These are phyloP conservation scores for Caenorhabditis wallacei DNA, from an alignment of 2,888 invertebrate genomes.

Conservation along the genomic window DNA sequence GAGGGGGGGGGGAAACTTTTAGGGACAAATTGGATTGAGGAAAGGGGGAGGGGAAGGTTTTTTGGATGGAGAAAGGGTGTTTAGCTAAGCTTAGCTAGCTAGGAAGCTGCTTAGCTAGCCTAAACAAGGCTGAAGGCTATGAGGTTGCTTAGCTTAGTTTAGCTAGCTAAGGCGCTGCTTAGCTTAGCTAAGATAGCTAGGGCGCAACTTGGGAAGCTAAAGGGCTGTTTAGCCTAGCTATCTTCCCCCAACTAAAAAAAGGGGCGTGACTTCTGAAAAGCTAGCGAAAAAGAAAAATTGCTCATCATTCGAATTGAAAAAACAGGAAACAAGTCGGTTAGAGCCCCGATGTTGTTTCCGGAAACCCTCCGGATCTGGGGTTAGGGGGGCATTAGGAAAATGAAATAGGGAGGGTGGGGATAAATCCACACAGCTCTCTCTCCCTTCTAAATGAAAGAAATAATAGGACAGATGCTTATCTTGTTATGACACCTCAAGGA, in stretches of 20 bases:
- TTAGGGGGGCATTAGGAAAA: constrained; percentile 31
- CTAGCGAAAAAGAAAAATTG: constrained; percentile 29
- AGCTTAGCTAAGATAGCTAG: no score
- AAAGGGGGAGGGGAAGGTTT: no score
- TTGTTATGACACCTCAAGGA: constrained; percentile 64
- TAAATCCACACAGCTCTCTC: constrained; percentile 7
- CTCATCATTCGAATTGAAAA: no score
- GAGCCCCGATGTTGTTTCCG: constrained; percentile 9
- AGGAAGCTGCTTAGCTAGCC: no score
- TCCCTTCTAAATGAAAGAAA: constrained; percentile 11
- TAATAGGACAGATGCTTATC: constrained; percentile 64
- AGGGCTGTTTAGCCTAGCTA: no score
- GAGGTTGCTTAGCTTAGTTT: no score
- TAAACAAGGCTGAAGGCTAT: no score
- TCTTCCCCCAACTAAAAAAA: no score
- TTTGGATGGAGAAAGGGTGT: constrained; percentile 5
- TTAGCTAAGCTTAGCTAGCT: no score
- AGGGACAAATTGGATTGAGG: constrained; percentile 21
- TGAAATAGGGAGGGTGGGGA: constrained; percentile 34
- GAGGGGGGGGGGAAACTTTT: constrained; percentile 8
- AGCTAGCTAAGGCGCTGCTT: no score
- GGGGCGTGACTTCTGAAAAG: not conserved
- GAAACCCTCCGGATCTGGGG: not conserved
- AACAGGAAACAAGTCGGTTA: constrained; percentile 30
- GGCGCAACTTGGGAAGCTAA: no score